Conservation (phyloP, 1,140 invertebrate species). For the Euschistus heros region DNA sequence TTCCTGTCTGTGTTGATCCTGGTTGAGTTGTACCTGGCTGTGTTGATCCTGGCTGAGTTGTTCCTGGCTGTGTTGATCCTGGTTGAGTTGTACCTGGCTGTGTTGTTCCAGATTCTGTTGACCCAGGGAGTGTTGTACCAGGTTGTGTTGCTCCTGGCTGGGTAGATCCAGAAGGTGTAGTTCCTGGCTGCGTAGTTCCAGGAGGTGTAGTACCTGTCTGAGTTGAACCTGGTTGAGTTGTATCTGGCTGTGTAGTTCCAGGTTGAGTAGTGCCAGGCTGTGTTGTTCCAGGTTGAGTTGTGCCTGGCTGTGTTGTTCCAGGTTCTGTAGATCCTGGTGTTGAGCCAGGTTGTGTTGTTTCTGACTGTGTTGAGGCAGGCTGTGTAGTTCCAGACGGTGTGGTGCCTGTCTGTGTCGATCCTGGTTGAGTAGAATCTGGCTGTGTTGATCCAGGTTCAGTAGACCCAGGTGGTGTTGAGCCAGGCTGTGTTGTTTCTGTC, state of each 20-base stretch:
- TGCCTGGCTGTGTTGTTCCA: not conserved
- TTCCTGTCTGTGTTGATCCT: conserved; percentile 10
- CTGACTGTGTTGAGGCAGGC: not conserved
- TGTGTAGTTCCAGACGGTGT: conserved; percentile 12
- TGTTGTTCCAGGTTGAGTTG: not conserved
- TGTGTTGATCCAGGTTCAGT: conserved; percentile 19
- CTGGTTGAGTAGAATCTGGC: not conserved
- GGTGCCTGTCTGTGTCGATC: conserved; percentile 20
- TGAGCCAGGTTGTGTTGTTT: conserved; percentile 5
- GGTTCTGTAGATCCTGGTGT: conserved; percentile 8
- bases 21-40: conserved; percentile 2
- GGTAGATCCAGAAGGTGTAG: conserved; percentile 21
- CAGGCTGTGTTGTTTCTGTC: conserved; percentile 28
- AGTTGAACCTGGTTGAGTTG: conserved; percentile 21
- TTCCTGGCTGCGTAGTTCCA: not conserved
- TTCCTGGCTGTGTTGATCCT: conserved; percentile 9
- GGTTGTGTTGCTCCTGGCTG: conserved; percentile 18
- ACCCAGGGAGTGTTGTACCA: conserved; percentile 15
- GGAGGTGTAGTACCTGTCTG: not conserved
- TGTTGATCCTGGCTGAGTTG: conserved; percentile 11
- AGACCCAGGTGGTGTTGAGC: conserved; percentile 31
- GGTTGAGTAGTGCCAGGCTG: not conserved
- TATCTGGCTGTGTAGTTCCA: conserved; percentile 14
- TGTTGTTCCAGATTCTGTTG: conserved; percentile 21
- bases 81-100: conserved; percentile 8